A percentile compares a stretch with the other conserved stretches of the same genome.
Conservation (phyloP, 2,113 vertebrate species). For the Morone saxatilis region DNA sequence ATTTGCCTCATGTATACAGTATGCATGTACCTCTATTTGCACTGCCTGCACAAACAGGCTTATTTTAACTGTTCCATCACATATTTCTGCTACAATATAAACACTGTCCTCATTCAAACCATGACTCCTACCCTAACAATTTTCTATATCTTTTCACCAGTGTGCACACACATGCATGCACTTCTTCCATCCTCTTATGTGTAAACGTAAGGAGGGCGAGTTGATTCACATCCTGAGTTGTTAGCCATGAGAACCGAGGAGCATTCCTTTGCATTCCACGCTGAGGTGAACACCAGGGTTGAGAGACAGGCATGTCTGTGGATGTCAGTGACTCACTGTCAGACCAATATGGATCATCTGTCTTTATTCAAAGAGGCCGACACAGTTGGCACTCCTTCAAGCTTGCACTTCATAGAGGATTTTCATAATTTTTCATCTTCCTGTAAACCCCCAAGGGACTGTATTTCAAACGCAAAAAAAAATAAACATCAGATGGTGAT, state of each 20-base stretch:
- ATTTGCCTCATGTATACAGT: neutral
- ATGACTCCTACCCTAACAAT: constrained; percentile 49
- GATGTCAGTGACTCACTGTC: constrained; percentile 71
- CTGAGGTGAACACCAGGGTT: constrained; percentile 66
- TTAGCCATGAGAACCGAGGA: constrained; percentile 53
- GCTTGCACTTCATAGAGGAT: constrained; percentile 12
- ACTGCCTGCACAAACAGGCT: constrained; percentile 54
- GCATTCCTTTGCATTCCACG: constrained; percentile 71
- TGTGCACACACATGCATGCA: constrained; percentile 14
- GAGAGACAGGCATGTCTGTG: constrained; percentile 72
- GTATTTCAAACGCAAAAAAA: constrained; percentile 16
- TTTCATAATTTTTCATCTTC: constrained; percentile 39
- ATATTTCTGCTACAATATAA: constrained; percentile 56
- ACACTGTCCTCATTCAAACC: constrained; percentile 49
- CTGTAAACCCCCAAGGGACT: constrained; percentile 16
- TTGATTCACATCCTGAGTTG: constrained; percentile 73
- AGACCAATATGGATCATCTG: constrained; percentile 66
- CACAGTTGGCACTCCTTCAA: constrained; percentile 2
- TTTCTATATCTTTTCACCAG: constrained; percentile 30
- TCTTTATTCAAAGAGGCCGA: constrained; percentile 64
- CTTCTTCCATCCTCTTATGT: constrained; percentile 26
- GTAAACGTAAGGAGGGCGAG: constrained; percentile 53
- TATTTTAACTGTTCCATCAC: constrained; percentile 69
- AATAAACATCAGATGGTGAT: neutral
- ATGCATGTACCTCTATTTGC: constrained; percentile 9